These are phyloP conservation scores for Sphecodes monilicornis DNA, from an alignment of 2,888 invertebrate species.

Conservation along the genomic window DNA sequence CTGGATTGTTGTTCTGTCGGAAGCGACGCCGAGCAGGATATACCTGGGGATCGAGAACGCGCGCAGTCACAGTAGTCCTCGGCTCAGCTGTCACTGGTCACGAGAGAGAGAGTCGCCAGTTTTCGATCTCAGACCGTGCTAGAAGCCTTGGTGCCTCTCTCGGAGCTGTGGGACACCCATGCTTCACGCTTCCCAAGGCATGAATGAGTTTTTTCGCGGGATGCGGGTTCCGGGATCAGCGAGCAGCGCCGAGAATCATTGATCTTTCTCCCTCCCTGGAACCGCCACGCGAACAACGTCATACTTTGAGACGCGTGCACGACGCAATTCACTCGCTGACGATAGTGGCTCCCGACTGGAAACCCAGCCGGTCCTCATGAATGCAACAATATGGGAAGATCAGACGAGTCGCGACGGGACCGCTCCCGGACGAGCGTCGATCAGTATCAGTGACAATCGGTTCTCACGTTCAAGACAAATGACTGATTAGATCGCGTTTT, in stretches of 20 bases:
- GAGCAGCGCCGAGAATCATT: constrained; percentile 70
- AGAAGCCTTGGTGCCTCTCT: neutral
- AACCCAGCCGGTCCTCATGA: neutral
- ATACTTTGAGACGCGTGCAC: constrained; percentile 40
- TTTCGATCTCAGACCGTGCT: neutral
- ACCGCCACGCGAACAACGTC: constrained; percentile 58
- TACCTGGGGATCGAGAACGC: neutral
- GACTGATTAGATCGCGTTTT: constrained; percentile 16
- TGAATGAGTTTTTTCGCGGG: constrained; percentile 27
- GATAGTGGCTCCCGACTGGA: constrained; percentile 22
- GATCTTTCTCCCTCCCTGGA: constrained; percentile 61
- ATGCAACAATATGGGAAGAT: constrained; percentile 38
- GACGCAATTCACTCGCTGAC: constrained; percentile 60
- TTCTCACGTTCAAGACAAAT: neutral
- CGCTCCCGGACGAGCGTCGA: neutral
- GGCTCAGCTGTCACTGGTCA: neutral
- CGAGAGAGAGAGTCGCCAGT: neutral
- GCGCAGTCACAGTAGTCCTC: neutral
- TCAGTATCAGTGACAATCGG: constrained; percentile 24
- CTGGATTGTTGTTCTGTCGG: constrained; percentile 28
- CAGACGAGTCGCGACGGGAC: neutral
- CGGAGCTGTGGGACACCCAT: neutral
- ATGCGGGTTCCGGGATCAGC: constrained; percentile 25
- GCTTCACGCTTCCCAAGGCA: neutral
- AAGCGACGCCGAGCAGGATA: neutral